Evolutionary conservation across 1,140 invertebrate genomes (phyloP).

Genomic region (Anastrepha ludens): DNA sequence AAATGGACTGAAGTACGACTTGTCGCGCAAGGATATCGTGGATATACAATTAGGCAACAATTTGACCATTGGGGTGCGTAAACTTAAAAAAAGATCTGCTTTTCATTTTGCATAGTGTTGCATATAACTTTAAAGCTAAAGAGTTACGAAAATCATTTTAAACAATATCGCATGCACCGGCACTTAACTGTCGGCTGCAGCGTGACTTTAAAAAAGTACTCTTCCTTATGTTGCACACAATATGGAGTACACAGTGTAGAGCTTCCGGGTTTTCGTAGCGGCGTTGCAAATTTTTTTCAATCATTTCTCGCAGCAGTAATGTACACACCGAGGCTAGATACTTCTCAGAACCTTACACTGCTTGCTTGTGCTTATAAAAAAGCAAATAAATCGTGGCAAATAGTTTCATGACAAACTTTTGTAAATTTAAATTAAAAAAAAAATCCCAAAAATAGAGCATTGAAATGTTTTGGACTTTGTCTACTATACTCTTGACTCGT

Average conservation of each 20-base stretch:
- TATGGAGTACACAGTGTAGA: not conserved
- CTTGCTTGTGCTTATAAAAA: not conserved
- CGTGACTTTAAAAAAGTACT: not conserved
- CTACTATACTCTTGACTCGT: not conserved
- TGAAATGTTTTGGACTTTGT: not conserved
- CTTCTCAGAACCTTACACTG: not conserved
- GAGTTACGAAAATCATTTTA: not conserved
- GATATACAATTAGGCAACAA: conserved; percentile 72
- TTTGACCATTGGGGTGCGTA: conserved; percentile 70
- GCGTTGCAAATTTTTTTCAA: not conserved
- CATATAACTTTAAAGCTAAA: too few relatives aligned
- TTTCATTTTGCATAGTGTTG: too few relatives aligned
- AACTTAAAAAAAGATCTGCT: not conserved
- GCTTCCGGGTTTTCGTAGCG: not conserved
- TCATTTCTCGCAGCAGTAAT: not conserved
- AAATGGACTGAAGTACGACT: conserved; percentile 69
- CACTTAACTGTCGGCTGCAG: not conserved
- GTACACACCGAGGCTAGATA: not conserved
- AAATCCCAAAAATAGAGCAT: too few relatives aligned
- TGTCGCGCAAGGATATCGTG: conserved; percentile 71
- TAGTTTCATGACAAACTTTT: not conserved
- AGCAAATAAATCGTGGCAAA: not conserved
- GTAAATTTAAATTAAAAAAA: not conserved
- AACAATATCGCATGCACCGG: not conserved
- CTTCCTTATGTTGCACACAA: not conserved